A percentile compares a stretch with the other conserved stretches of the same genome.
Conservation (phyloP, 1,140 invertebrate species). For the Pseudomyrmex dendroicus region DNA sequence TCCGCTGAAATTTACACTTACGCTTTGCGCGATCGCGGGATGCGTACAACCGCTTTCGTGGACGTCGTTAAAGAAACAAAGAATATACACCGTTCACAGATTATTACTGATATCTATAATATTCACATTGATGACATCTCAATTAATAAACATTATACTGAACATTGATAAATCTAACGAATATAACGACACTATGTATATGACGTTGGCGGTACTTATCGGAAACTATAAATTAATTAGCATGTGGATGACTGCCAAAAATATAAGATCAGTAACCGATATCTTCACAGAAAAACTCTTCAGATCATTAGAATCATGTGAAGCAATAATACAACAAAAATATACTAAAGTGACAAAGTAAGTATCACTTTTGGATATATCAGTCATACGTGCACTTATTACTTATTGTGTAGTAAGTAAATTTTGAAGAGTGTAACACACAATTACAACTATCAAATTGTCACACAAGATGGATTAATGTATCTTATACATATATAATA, state of each 20-base stretch:
- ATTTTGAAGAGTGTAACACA: slow-evolving; percentile 2
- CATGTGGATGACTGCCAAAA: not conserved
- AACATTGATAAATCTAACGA: not conserved
- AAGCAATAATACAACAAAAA: slow-evolving; percentile 20
- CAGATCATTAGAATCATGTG: not conserved
- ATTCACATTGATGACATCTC: slow-evolving; percentile 5
- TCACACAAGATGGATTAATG: not conserved
- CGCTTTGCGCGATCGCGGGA: slow-evolving; percentile 18
- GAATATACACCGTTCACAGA: slow-evolving; percentile 35
- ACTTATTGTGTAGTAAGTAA: not conserved
- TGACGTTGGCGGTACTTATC: slow-evolving; percentile 1
- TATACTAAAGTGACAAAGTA: slow-evolving; percentile 16
- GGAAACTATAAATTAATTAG: slow-evolving; percentile 27
- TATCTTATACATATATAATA: not conserved
- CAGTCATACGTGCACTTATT: not conserved
- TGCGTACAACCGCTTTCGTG: slow-evolving; percentile 47
- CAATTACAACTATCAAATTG: not conserved
- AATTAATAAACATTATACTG: slow-evolving; percentile 4
- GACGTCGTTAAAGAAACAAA: slow-evolving; percentile 2
- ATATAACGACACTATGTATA: not conserved
- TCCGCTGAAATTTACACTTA: slow-evolving; percentile 9
- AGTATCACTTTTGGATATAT: not conserved
- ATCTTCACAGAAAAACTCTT: not conserved
- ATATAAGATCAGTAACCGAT: not conserved
- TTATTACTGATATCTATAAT: not conserved